Evolutionary conservation across 1,140 invertebrate species (phyloP), one percentile per base, ranked within the genome.

Genomic region (Dysdera silvatica): DNA sequence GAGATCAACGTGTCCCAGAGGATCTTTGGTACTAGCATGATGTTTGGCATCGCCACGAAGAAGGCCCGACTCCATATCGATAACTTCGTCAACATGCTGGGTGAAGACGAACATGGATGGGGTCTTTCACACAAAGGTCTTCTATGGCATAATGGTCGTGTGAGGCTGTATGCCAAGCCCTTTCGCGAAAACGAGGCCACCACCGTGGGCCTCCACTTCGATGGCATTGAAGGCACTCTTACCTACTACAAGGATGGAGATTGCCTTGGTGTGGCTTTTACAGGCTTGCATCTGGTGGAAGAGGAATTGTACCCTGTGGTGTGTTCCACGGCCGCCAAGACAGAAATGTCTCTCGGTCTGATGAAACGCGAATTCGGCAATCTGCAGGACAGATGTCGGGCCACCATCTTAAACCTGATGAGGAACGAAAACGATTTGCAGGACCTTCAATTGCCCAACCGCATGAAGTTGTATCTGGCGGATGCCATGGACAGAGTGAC

Each of bases 321-420:
- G 2, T 82, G 82, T 65, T 87, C 85, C 2, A 87, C 86, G 0
- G 85, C 86, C 0, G 85, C 85, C 20, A 87, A 86, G 74, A 87
- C 85, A 4, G 82, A 85, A 75, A 86, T 88, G 83, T 80, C 80
- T 0, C 69, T 87, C 0, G 77, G 76, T 14, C 71, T 74, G 5
- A 80, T 81, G 28, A 78, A 78, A 56, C 68, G 84, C 28, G 82
- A 83, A 65, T 87, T 84, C 70, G 76, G 81, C 0, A 85, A 80
- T 71, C 75, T 88, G 6, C 84, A 87, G 70, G 86, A 87, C 72
- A 66, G 77, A 33, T 79, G 78, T 32, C 69, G 77, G 10, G 71
- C 71, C 0, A 65, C 66, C 26, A 75, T 78, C 53, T 59, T 74
- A 20, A 64, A 65, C 0, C 66, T 69, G 12, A 20, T 74, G 0